Percentiles rank a stretch among this genome's conserved stretches.
Evolutionary conservation across 2,888 invertebrate genomes (phyloP).

Genomic region (Himalopsyche tibetana): DNA sequence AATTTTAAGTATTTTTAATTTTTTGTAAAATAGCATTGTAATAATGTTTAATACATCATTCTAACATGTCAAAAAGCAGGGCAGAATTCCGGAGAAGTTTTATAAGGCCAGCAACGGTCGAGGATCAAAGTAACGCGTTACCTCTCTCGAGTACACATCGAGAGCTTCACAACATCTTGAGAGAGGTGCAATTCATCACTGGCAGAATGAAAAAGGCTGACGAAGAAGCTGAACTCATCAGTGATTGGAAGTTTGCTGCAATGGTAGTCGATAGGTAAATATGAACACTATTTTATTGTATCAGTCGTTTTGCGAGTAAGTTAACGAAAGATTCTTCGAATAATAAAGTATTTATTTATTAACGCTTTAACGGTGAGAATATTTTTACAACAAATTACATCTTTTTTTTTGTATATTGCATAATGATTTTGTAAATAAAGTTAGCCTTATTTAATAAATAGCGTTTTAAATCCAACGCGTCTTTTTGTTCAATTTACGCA

Average conservation of each 20-base stretch:
- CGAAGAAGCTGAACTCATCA: constrained; percentile 93
- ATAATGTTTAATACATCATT: neutral
- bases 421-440: too few species aligned
- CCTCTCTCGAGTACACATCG: constrained; percentile 84
- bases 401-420: too few species aligned
- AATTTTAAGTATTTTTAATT: too few species aligned
- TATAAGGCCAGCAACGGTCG: constrained; percentile 88
- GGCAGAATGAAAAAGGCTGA: constrained; percentile 95
- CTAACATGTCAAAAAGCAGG: constrained; percentile 51
- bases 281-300: neutral
- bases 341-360: too few species aligned
- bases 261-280: constrained; percentile 95
- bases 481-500: too few species aligned
- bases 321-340: too few species aligned
- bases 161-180: constrained; percentile 92
- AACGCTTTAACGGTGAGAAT: too few species aligned
- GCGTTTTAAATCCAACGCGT: too few species aligned
- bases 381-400: too few species aligned
- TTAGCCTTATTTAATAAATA: too few species aligned
- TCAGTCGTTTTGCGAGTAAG: too few species aligned
- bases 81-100: constrained; percentile 79
- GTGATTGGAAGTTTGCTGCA: constrained; percentile 98
- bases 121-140: constrained; percentile 78
- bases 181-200: constrained; percentile 96
- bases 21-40: neutral